Evolutionary conservation across 1,140 invertebrate species (phyloP).

Genomic region (Eciton burchellii): DNA sequence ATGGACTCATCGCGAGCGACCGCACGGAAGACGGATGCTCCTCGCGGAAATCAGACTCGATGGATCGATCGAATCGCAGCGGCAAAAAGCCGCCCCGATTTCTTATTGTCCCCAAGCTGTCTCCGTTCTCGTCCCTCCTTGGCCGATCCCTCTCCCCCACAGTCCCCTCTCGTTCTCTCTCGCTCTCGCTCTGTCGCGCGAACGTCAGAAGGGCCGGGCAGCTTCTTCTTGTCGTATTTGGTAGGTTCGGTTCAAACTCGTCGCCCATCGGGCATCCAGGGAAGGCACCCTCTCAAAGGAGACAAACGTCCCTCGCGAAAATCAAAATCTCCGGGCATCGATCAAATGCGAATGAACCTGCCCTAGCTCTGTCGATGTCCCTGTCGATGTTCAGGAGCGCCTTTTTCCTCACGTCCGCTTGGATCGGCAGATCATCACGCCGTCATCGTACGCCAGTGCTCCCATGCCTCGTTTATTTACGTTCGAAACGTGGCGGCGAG

Average conservation of each 20-base stretch:
- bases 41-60: constrained; percentile 58
- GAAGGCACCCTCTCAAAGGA: constrained; percentile 41
- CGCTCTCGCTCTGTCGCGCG: constrained; percentile 8
- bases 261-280: constrained; percentile 22
- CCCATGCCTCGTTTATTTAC: no score
- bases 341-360: constrained; percentile 10
- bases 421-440: constrained; percentile 5
- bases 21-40: constrained; percentile 54
- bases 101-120: constrained; percentile 40
- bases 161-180: not conserved
- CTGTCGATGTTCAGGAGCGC: not conserved
- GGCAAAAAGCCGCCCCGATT: constrained; percentile 46
- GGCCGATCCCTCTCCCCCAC: not conserved
- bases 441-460: not conserved
- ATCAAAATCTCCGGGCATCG: constrained; percentile 45
- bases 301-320: constrained; percentile 47
- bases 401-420: constrained; percentile 18
- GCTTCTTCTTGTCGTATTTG: constrained; percentile 41
- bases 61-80: constrained; percentile 53
- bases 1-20: constrained; percentile 59
- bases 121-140: not conserved
- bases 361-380: not conserved
- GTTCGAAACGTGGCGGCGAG: no score
- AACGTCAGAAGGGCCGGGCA: constrained; percentile 18
- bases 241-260: constrained; percentile 39